Conservation (phyloP, 2,113 vertebrate genomes). For the Xerus inauris region DNA sequence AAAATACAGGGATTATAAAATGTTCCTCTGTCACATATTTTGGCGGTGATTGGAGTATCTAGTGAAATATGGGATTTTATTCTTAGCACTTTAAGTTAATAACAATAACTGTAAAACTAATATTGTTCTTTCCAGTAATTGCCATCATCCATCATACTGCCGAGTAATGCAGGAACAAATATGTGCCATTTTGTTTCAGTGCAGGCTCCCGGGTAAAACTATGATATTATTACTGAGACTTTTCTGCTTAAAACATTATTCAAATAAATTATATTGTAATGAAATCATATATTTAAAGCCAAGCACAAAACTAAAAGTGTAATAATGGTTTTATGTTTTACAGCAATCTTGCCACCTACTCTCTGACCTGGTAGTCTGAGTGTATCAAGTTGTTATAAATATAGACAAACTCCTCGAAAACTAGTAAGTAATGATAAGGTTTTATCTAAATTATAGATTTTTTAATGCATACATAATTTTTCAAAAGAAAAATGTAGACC, state of each 20-base stretch:
- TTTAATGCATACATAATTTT: not conserved
- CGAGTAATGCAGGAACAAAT: constrained; percentile 79
- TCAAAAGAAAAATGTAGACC: not conserved
- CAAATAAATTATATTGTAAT: constrained; percentile 77
- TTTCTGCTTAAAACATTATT: constrained; percentile 82
- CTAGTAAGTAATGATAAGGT: not conserved
- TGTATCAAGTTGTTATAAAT: not conserved
- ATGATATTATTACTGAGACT: constrained; percentile 69
- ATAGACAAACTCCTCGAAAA: not conserved
- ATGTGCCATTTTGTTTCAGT: constrained; percentile 73
- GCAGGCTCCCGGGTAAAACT: constrained; percentile 71
- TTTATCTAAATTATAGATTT: constrained; percentile 40
- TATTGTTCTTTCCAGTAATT: constrained; percentile 88
- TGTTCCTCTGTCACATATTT: constrained; percentile 83
- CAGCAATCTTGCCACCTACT: constrained; percentile 19
- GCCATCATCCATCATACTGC: constrained; percentile 84
- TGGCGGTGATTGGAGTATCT: constrained; percentile 81
- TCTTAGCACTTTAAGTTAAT: constrained; percentile 85
- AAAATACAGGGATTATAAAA: constrained; percentile 86
- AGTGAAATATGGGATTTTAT: constrained; percentile 86
- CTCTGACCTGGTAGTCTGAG: constrained; percentile 34
- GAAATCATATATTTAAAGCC: constrained; percentile 71
- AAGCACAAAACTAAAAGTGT: constrained; percentile 70
- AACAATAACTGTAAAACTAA: constrained; percentile 88
- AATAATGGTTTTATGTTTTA: constrained; percentile 68